Base-by-base conservation (phyloP, 2,888 invertebrate species). In the Leptarthrus brevirostris region DNA sequence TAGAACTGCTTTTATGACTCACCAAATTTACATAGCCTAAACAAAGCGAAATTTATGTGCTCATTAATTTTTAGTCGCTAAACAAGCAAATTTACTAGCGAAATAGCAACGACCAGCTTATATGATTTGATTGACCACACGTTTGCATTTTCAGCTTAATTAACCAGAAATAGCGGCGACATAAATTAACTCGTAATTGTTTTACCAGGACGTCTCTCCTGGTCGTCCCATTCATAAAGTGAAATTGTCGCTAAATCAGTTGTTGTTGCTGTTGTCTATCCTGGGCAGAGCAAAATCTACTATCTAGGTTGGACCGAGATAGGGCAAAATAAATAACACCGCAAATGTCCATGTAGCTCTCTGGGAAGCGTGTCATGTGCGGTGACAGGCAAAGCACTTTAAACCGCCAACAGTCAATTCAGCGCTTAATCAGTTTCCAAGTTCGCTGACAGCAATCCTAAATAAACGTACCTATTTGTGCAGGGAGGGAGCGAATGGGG, bases 151-250 rank as follows among this genome's bases (percentile, higher is more conserved):
- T 61, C 61, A 36, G 61, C 61, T 61, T 61, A 61, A 61, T 61
- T 61, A 61, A 61, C 61, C 30, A 20, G 18, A 20, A 61, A 61
- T 61, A 61, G 30, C 30, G 22, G 36, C n/a, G 61, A 61, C 61
- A 61, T 61, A 61, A 61, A 61, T 61, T 61, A 61, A 61, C 61
- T 61, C 61, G 61, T 61, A 61, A 61, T 61, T 61, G 61, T 61
- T 61, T 61, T 36, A 20, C 10, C 40, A 61, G 61, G 61, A 26
- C 24, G 34, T 5, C 56, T 56, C 26, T 30, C 30, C 56, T 30
- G 10, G 40, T 16, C n/a, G 40, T 20, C 61, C 61, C 61, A 61
- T 61, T 61, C 61, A 61, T 61, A 40, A 61, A 61, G 34, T 61
- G 36, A 36, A 16, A 61, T 61, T 61, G 61, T 61, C 36, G 18